A percentile compares a stretch with the other conserved stretches of the same genome.
Evolutionary conservation across 2,113 vertebrate genomes (phyloP).

Genomic region (Solea senegalensis): DNA sequence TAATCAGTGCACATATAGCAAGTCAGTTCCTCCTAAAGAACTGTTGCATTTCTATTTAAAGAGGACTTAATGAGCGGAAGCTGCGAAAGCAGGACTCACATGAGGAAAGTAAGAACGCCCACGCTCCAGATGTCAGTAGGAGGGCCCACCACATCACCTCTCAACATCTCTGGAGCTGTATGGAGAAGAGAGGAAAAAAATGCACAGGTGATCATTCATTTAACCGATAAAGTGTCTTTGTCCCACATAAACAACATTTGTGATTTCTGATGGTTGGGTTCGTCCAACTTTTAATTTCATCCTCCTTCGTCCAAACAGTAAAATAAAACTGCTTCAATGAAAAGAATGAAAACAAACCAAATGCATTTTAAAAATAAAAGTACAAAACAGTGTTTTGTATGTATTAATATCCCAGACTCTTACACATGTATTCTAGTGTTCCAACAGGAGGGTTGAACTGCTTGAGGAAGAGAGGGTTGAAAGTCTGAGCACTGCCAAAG

Average conservation of each 20-base stretch:
- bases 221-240: neutral
- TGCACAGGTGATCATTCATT: neutral
- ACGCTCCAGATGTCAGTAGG: conserved; percentile 96
- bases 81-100: conserved; percentile 85
- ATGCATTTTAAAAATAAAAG: too few relatives aligned
- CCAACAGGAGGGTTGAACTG: conserved; percentile 89
- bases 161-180: conserved; percentile 96
- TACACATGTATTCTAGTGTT: conserved; percentile 96
- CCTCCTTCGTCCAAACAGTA: too few relatives aligned
- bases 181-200: conserved; percentile 32
- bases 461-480: conserved; percentile 91
- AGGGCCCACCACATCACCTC: conserved; percentile 93
- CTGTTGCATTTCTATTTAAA: conserved; percentile 28
- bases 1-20: conserved; percentile 5
- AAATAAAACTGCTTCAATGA: too few relatives aligned
- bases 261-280: neutral
- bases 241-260: neutral
- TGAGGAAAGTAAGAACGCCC: conserved; percentile 92
- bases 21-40: neutral
- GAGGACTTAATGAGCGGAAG: conserved; percentile 23
- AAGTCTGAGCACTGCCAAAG: conserved; percentile 93
- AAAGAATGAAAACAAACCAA: too few relatives aligned
- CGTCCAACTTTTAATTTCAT: neutral
- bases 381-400: too few relatives aligned
- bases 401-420: conserved; percentile 60